These are phyloP conservation scores for Antigone vipio DNA, from an alignment of 2,113 vertebrate genomes.

Conservation along the genomic window DNA sequence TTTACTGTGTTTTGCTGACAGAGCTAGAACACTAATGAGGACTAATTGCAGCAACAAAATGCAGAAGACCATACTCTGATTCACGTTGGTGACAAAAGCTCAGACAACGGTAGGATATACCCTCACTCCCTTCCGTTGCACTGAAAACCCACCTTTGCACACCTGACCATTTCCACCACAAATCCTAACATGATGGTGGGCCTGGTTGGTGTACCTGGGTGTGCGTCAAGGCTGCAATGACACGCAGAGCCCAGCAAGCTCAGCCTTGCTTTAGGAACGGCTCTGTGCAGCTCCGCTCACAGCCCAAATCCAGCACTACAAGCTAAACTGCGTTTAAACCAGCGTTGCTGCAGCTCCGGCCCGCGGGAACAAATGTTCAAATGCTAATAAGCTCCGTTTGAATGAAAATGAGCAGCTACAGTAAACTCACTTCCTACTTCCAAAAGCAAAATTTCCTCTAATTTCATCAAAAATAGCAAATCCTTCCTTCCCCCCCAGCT, in stretches of 20 bases:
- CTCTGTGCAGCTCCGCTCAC: neutral
- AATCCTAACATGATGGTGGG: rapidly evolving
- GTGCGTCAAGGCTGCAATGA: rapidly evolving
- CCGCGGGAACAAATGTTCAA: neutral
- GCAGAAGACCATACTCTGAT: neutral
- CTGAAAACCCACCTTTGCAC: neutral
- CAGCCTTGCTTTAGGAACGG: neutral
- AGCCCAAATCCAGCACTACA: neutral
- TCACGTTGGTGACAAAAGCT: neutral
- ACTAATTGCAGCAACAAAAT: neutral
- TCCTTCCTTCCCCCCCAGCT: neutral
- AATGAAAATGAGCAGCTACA: neutral
- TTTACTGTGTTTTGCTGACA: neutral
- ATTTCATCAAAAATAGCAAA: constrained; percentile 15
- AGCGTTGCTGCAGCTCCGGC: neutral
- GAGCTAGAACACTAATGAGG: neutral
- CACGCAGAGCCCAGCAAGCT: neutral
- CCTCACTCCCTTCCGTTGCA: neutral
- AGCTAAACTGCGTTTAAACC: neutral
- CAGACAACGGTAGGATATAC: neutral
- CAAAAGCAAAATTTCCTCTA: constrained; percentile 22
- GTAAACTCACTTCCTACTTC: neutral
- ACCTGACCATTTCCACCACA: neutral
- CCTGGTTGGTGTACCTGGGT: rapidly evolving
- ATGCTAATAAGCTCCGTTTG: neutral